Percentiles rank a stretch among this genome's conserved stretches.
phyloP scores from a whole-genome alignment of 2,797 vertebrate species.

The Avahi laniger region DNA sequence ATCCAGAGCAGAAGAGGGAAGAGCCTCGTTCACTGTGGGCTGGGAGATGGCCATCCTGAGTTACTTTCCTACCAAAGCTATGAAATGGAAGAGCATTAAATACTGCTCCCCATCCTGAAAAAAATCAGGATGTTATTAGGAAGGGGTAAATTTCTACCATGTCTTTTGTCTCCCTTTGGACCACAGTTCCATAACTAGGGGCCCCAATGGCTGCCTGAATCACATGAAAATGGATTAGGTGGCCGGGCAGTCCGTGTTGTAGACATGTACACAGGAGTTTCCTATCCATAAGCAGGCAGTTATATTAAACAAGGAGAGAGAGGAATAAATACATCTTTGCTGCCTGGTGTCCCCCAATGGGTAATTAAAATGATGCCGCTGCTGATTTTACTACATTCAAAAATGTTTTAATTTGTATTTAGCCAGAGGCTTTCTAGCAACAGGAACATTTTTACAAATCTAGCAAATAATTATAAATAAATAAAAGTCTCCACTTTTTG shows the following conservation, averaged over 20 bases:
- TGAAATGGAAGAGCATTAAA: background rate
- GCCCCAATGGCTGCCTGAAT: background rate
- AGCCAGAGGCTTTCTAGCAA: slow-evolving; percentile 71
- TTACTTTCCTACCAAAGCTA: background rate
- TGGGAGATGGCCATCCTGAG: background rate
- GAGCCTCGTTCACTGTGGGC: background rate
- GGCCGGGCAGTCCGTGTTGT: background rate
- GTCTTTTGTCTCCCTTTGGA: background rate
- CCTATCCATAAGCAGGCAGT: slow-evolving; percentile 32
- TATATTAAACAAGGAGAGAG: background rate
- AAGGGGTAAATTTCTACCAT: background rate
- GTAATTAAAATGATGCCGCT: slow-evolving; percentile 71
- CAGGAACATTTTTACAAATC: slow-evolving; percentile 76
- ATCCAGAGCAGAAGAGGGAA: background rate
- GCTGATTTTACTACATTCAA: slow-evolving; percentile 69
- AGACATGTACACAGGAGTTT: background rate
- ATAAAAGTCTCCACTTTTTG: slow-evolving; percentile 71
- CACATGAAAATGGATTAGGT: background rate
- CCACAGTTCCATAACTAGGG: too few species aligned
- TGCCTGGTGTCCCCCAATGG: slow-evolving; percentile 58
- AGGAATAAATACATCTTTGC: slow-evolving; percentile 24
- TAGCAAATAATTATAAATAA: slow-evolving; percentile 81
- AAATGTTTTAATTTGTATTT: slow-evolving; percentile 78
- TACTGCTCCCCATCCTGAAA: background rate
- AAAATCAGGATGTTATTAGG: background rate